These are phyloP conservation scores for Petrolisthes cinctipes DNA, from an alignment of 2,888 invertebrate genomes.

Conservation along the genomic window DNA sequence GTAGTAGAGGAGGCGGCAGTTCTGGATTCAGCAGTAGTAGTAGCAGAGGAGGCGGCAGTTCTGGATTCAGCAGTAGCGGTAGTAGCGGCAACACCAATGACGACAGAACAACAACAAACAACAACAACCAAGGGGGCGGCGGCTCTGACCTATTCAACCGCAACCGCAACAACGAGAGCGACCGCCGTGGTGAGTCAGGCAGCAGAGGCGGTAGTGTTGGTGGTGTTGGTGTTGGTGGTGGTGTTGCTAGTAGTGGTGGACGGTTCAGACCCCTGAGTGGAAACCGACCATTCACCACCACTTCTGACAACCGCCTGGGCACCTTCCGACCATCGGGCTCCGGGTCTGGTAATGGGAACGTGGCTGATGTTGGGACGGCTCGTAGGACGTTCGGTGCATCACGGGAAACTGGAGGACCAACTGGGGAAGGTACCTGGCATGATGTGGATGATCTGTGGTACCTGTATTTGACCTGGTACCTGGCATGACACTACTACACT, in stretches of 20 bases:
- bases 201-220: neutral
- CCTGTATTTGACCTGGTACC: too few relatives aligned
- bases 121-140: neutral
- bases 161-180: neutral
- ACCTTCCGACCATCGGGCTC: conserved; percentile 43
- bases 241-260: too few relatives aligned
- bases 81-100: conserved; percentile 1
- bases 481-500: too few relatives aligned
- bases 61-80: conserved; percentile 65
- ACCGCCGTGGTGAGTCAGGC: neutral
- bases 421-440: conserved; percentile 37
- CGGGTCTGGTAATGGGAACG: conserved; percentile 11
- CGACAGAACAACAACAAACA: neutral
- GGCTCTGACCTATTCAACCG: neutral
- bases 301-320: conserved; percentile 27
- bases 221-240: too few relatives aligned
- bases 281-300: conserved; percentile 30
- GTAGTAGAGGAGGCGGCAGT: conserved; percentile 66
- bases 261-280: neutral
- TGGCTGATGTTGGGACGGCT: neutral
- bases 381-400: conserved; percentile 10
- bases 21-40: conserved; percentile 69
- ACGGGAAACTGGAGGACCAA: neutral
- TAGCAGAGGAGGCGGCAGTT: conserved; percentile 69
- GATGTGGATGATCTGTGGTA: too few relatives aligned